Evolutionary conservation across 2,113 vertebrate species (phyloP).

Genomic region (Corythornis cristatus): DNA sequence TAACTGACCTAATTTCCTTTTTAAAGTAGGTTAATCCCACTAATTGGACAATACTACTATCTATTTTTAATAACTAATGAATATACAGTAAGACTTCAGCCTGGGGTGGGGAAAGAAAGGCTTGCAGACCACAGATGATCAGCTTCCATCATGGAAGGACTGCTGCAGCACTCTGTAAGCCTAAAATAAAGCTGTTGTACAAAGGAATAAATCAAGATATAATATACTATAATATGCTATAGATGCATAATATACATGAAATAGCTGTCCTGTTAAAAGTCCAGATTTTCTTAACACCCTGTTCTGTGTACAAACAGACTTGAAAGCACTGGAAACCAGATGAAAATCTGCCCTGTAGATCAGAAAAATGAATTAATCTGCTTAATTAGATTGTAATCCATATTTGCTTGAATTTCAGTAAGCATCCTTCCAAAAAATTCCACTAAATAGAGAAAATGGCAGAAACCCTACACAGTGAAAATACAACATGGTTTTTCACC

Average conservation of each 20-base stretch:
- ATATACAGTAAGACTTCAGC: neutral
- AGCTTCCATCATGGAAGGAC: neutral
- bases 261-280: neutral
- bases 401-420: neutral
- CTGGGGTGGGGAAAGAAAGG: neutral
- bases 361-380: neutral
- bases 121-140: neutral
- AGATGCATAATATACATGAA: neutral
- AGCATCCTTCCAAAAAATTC: neutral
- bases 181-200: neutral
- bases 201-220: neutral
- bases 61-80: neutral
- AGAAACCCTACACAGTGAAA: neutral
- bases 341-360: neutral
- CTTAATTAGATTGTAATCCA: neutral
- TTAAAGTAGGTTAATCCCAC: constrained; percentile 8
- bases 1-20: constrained; percentile 44
- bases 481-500: neutral
- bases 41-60: neutral
- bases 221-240: neutral
- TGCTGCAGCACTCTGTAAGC: neutral
- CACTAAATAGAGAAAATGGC: neutral
- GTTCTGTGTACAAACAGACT: neutral
- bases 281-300: neutral
- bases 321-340: neutral